Evolutionary conservation across 2,797 vertebrate species (phyloP), one percentile per base, ranked within the genome.

Genomic region (Bucorvus abyssinicus): DNA sequence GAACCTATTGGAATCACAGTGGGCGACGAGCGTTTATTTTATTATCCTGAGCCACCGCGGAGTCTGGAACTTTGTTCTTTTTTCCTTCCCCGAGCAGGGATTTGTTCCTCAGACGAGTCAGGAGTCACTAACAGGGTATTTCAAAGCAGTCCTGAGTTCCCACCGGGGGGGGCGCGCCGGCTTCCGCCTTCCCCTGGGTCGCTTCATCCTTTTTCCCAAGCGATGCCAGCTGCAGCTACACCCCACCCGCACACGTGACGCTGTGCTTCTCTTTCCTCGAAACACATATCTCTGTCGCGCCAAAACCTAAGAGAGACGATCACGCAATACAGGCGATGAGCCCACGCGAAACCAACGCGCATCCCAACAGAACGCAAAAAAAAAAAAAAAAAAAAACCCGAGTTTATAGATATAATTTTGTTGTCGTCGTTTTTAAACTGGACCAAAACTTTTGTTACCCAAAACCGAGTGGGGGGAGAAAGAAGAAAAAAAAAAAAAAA

Each of bases 401-500:
- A 82, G 84, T 97, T 96, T 96, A 76, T 96, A 96, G 56, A 85
- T 77, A 89, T 89, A 90, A 96, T 95, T 97, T 96, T 97, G 87
- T 97, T 84, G 95, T 97, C 9, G 88, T 96, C 60, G 32, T 97
- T 95, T 96, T 95, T 96, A 95, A 97, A 97, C 96, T 87, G 97
- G 97, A 98, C 97, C 96, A 97, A 97, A 97, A 96, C 93, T 96
- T 97, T 97, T 96, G 89, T 97, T 97, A 96, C 94, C 95, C 95
- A 79, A 96, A 95, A 84, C 76, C 87, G 60, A 95, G 94, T 78
- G 82, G 94, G 92, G 84, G 57, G 0, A 14, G 26, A 4, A 55
- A 14, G 12, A 38, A 64, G n/a, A 75, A 68, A 76, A 53, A 75
- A 74, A 69, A 38, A 78, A 64, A 55, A 61, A 86, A 83, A 94